These are phyloP conservation scores for Xiphydria camelus DNA, from an alignment of 2,888 invertebrate species.

Conservation along the genomic window DNA sequence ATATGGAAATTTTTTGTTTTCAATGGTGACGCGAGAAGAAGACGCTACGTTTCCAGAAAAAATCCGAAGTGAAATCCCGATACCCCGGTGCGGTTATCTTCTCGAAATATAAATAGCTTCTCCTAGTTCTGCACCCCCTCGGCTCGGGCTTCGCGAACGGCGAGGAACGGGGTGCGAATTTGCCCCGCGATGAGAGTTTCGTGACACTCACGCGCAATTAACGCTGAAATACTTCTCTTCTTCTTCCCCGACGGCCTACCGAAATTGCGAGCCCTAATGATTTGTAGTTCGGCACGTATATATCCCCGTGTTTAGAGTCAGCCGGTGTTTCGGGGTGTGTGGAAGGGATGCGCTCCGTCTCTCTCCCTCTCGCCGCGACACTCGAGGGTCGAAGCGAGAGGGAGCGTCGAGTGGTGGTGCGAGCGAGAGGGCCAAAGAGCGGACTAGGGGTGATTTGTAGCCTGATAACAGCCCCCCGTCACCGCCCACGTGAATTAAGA, in stretches of 20 bases:
- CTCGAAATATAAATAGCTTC: no score
- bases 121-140: no score
- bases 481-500: slow-evolving; percentile 11
- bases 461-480: slow-evolving; percentile 13
- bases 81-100: no score
- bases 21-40: no score
- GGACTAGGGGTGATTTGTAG: slow-evolving; percentile 13
- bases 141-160: no score
- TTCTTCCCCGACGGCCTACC: no score
- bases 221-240: neutral
- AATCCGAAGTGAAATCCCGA: no score
- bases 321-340: neutral
- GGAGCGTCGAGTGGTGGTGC: neutral
- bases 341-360: neutral
- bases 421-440: neutral
- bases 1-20: no score
- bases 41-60: no score
- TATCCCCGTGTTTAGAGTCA: slow-evolving; percentile 1
- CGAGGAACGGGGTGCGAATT: no score
- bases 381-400: neutral
- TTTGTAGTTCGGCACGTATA: slow-evolving; percentile 1
- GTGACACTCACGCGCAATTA: slow-evolving; percentile 8
- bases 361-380: no score
- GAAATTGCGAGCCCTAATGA: neutral
- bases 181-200: no score